Evolutionary conservation across 2,113 vertebrate species (phyloP), one percentile per base, ranked within the genome.

Genomic region (Myanophis thanlyinensis): DNA sequence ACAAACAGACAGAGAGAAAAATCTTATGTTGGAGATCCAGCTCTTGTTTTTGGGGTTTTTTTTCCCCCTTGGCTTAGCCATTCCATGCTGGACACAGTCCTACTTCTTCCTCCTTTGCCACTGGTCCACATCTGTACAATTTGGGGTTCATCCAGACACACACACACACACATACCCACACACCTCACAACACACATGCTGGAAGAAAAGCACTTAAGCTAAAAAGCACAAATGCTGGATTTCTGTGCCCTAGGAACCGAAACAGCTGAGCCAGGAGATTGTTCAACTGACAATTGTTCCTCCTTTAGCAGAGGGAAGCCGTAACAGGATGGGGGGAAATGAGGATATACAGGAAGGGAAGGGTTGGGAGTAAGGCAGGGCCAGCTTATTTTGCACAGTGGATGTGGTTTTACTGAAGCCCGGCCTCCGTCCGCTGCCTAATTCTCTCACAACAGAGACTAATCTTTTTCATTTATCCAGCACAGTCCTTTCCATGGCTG

Each of bases 81-180:
- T 88, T 91, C 90, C 89, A 91, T 51, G 90, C 96, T 97, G 93
- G 95, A 96, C 89, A 73, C 93, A 94, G 90, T 85, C 85, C 46
- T 93, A 94, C 40, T 95, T 86, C 95, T 95, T 46, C 23, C 73
- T 95, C 95, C 93, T 93, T 94, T 88, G 25, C 12, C 18, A 89
- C 95, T 88, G 93, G 95, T 94, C 97, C 94, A 94, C 94, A 94
- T 94, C 93, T 96, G 95, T 27, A 90, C 20, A 87, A 73, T 48
- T 51, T 95, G 95, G 95, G 92, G 95, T 94, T 86, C 8, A 80
- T 95, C 96, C 95, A 97, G 94, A 92, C 95, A 95, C 92, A 91
- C n/a, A 87, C 89, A 91, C 52, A 89, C 48, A 46, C 25, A 35
- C 20, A 91, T 92, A 47, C 92, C 90, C 35, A 88, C 89, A 90